Percentiles rank a stretch among this genome's conserved stretches.
These are phyloP conservation scores for Amphiprion ocellaris DNA, from an alignment of 2,113 vertebrate species.

Conservation along the genomic window DNA sequence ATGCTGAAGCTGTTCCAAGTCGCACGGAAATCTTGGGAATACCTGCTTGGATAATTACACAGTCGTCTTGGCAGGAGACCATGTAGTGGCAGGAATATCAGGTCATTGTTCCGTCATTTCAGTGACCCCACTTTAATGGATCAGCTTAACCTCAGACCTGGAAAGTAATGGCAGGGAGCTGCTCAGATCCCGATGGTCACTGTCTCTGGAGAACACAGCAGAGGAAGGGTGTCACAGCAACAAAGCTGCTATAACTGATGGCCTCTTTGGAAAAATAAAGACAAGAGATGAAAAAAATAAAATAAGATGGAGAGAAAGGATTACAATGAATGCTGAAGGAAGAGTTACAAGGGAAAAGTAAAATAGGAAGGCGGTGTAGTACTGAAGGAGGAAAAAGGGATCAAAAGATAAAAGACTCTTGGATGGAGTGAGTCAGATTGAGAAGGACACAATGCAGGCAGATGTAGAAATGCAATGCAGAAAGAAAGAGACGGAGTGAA, in stretches of 20 bases:
- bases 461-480: slow-evolving; percentile 5
- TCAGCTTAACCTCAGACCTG: slow-evolving; percentile 7
- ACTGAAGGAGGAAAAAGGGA: background rate
- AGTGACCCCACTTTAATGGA: slow-evolving; percentile 24
- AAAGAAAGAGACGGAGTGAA: background rate
- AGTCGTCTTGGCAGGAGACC: slow-evolving; percentile 4
- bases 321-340: background rate
- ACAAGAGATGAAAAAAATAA: background rate
- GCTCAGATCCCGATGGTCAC: slow-evolving; percentile 21
- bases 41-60: slow-evolving; percentile 39
- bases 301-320: background rate
- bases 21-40: slow-evolving; percentile 35
- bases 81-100: background rate
- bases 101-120: slow-evolving; percentile 35
- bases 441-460: slow-evolving; percentile 6
- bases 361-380: background rate
- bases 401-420: background rate
- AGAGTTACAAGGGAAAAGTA: background rate
- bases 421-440: background rate
- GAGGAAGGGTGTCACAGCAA: slow-evolving; percentile 32
- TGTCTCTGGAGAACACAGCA: slow-evolving; percentile 34
- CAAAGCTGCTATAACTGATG: background rate
- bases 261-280: background rate
- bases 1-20: slow-evolving; percentile 34
- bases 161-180: slow-evolving; percentile 27